These are phyloP conservation scores for Chloropsis cyanopogon DNA, from an alignment of 2,113 vertebrate species.

Conservation along the genomic window DNA sequence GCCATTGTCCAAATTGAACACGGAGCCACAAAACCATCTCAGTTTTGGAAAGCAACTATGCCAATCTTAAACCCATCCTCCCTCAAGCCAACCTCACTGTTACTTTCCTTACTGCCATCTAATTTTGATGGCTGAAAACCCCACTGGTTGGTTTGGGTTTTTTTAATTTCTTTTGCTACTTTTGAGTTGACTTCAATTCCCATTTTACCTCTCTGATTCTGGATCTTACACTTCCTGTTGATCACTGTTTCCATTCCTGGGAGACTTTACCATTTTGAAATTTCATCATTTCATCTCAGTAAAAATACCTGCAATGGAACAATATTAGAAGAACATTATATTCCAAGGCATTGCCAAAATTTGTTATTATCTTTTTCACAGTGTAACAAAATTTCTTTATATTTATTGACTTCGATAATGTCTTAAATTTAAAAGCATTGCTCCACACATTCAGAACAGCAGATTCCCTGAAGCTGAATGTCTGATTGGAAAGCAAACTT, in stretches of 20 bases:
- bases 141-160: background rate
- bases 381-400: background rate
- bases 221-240: background rate
- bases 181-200: background rate
- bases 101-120: background rate
- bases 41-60: background rate
- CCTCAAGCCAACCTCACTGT: background rate
- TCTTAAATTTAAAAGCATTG: background rate
- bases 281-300: background rate
- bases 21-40: background rate
- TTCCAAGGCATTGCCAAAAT: background rate
- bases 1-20: background rate
- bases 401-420: background rate
- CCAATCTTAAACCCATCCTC: background rate
- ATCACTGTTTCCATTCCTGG: background rate
- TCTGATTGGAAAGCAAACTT: background rate
- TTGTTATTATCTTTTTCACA: background rate
- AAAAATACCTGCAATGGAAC: background rate
- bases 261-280: background rate
- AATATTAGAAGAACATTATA: background rate
- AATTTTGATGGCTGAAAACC: background rate
- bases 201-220: background rate
- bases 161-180: background rate
- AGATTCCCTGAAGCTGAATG: background rate
- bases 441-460: background rate